phyloP scores from a whole-genome alignment of 2,113 vertebrate genomes.

The Indri indri region DNA sequence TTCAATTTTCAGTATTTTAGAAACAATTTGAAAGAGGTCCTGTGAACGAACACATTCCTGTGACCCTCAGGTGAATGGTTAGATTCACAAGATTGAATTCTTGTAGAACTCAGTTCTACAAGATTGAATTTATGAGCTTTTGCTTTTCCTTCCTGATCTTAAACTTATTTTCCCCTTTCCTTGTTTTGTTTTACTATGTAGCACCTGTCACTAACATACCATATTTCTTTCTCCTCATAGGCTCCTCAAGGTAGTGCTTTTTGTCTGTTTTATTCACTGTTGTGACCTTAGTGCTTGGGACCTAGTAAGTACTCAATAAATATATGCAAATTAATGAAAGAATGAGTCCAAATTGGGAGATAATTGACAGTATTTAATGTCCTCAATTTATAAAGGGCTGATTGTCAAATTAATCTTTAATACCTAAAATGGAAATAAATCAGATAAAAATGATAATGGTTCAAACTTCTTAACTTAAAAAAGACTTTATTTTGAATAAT shows the following conservation, averaged over 20 bases:
- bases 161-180: background rate
- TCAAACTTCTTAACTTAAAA: background rate
- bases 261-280: background rate
- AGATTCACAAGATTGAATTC: background rate
- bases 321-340: background rate
- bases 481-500: background rate
- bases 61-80: fast-evolving
- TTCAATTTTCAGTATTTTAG: slow-evolving; percentile 23
- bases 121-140: background rate
- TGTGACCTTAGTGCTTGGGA: background rate
- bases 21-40: background rate
- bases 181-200: background rate
- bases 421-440: background rate
- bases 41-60: background rate
- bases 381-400: background rate
- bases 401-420: background rate
- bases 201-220: background rate
- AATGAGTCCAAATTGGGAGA: background rate
- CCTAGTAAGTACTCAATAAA: background rate
- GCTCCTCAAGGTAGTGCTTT: background rate
- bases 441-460: background rate
- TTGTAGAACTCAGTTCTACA: background rate
- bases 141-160: background rate
- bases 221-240: background rate
- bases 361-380: background rate